Conservation (phyloP, 2,888 invertebrate species). For the Watsonalla cultraria region DNA sequence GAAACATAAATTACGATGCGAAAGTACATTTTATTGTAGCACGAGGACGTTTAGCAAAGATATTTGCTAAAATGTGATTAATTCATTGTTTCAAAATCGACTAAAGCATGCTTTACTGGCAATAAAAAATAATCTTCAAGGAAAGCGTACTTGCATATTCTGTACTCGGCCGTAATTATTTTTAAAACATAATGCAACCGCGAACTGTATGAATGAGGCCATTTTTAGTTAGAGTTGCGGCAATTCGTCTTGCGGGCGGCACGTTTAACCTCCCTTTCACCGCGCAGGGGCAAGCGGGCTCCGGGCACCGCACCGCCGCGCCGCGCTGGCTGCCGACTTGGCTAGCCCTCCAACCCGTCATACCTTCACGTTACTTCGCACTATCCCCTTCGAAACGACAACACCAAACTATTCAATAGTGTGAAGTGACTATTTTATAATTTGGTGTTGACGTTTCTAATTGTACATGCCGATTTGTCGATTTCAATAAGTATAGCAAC, state of each 20-base stretch:
- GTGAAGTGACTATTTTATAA: no score
- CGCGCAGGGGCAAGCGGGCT: constrained; percentile 33
- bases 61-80: constrained; percentile 1
- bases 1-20: neutral
- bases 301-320: constrained; percentile 12
- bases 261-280: constrained; percentile 74
- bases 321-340: constrained; percentile 51
- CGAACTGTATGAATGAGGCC: constrained; percentile 72
- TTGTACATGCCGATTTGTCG: no score
- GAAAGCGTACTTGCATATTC: constrained; percentile 30
- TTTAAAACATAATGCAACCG: constrained; percentile 59
- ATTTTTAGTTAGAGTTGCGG: constrained; percentile 71
- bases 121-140: constrained; percentile 26
- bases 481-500: neutral
- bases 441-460: no score
- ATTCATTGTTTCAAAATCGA: constrained; percentile 5
- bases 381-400: constrained; percentile 2
- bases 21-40: neutral
- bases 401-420: no score
- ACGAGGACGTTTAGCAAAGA: constrained; percentile 1
- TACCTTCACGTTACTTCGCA: constrained; percentile 5
- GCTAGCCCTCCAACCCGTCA: constrained; percentile 33
- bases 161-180: constrained; percentile 44
- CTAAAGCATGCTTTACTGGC: constrained; percentile 10
- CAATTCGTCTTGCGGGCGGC: constrained; percentile 64